Evolutionary conservation across 2,888 invertebrate species (phyloP), one percentile per base, ranked within the genome.

Genomic region (Branchellion lobata): DNA sequence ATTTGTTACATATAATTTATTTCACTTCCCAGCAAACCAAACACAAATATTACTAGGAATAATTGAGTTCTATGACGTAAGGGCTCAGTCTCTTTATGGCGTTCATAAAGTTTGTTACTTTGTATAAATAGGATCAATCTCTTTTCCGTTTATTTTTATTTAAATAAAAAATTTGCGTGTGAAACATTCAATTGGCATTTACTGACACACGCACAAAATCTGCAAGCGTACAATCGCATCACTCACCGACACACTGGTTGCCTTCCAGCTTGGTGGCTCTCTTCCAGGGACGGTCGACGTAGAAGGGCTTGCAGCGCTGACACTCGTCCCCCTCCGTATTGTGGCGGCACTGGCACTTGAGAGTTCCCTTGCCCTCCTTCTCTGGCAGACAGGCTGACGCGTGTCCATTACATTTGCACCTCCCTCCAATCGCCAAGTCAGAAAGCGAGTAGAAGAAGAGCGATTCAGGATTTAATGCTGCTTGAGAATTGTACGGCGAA

Each of bases 321-420:
- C 99, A 99, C 90, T 99, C 98, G 82, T 94, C 90, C 61, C 99
- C 99, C 27, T 95, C 96, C 61, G 99, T 99, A 89, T 99, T 98
- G 90, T 99, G 99, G 88, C 93, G 93, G 89, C 99, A 99, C 86
- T 98, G 97, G 90, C 99, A 99, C 80, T 91, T 91, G 87, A 94
- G 90, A 88, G 92, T 90, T 80, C 86, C 21, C 11, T 33, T 71
- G 14, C 57, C 57, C 24, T 75, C 1, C 34, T 40, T 61, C 68
- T 87, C 84, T 31, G 31, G 40, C 21, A 87, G 84, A 88, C 98
- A 99, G 83, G 93, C 91, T 82, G 95, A 94, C 81, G 96, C 97
- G 89, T 99, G 98, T 72, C 98, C 98, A 89, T 99, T 99, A 89
- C 99, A 99, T 91, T 99, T 99, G 90, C 99, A 99, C 31, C 98